A percentile compares a stretch with the other conserved stretches of the same genome.
Evolutionary conservation across 2,888 invertebrate species (phyloP).

Genomic region (Mesorhabditis spiculigera): DNA sequence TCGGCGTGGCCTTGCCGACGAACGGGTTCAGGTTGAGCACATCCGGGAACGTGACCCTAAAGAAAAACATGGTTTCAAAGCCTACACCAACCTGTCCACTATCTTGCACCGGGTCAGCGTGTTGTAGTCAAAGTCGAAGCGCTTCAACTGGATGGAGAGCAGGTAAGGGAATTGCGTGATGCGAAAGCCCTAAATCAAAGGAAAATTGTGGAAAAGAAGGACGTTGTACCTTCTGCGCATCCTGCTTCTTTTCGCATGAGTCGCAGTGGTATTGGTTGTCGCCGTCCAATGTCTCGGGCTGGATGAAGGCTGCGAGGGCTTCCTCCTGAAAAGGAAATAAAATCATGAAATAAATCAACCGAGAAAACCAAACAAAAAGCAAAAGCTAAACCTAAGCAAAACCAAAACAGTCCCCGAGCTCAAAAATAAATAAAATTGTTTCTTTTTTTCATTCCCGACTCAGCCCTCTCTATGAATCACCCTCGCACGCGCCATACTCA

Average conservation of each 20-base stretch:
- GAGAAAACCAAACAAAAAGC: too few relatives aligned
- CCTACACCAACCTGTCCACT: slow-evolving; percentile 72
- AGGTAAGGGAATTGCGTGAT: slow-evolving; percentile 82
- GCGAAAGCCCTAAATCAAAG: slow-evolving; percentile 70
- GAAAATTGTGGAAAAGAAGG: not conserved
- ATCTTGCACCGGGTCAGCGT: slow-evolving; percentile 81
- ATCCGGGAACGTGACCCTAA: slow-evolving; percentile 78
- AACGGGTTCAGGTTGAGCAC: slow-evolving; percentile 76
- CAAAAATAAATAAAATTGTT: too few relatives aligned
- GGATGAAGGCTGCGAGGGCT: slow-evolving; percentile 77
- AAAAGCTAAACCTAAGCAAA: too few relatives aligned
- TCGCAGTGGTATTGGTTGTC: slow-evolving; percentile 84
- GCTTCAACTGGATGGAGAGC: slow-evolving; percentile 78
- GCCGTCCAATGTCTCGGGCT: slow-evolving; percentile 77
- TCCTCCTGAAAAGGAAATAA: slow-evolving; percentile 68
- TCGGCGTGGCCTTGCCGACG: slow-evolving; percentile 60
- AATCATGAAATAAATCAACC: too few relatives aligned
- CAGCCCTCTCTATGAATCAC: too few relatives aligned
- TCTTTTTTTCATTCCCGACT: too few relatives aligned
- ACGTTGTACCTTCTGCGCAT: slow-evolving; percentile 73
- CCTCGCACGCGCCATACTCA: too few relatives aligned
- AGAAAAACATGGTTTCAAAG: slow-evolving; percentile 25
- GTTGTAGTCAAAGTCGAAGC: slow-evolving; percentile 83
- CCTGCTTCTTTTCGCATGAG: slow-evolving; percentile 78
- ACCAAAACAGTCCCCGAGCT: too few relatives aligned